Evolutionary conservation across 2,797 vertebrate species (phyloP), one percentile per base, ranked within the genome.

Genomic region (Acanthiza pusilla): DNA sequence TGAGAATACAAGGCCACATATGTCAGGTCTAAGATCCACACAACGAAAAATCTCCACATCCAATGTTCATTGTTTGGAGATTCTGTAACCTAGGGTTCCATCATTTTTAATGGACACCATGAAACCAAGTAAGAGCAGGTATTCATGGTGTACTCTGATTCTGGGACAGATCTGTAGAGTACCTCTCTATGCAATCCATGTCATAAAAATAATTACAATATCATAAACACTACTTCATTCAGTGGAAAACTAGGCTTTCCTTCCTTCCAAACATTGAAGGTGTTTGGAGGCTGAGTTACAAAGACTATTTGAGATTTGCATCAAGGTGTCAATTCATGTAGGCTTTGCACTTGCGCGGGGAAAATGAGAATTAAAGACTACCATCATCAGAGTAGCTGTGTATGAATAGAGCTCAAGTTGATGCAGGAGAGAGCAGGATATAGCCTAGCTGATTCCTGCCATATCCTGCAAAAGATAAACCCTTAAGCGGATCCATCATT

Each of bases 401-500:
- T 70, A 65, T 4, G 5, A 87, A 53, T 32, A 89, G 58, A 78
- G 58, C 63, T 89, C 57, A 77, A 34, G 17, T 7, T 92, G 55
- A 77, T 66, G 74, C 40, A 55, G 32, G 27, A 76, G 45, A 81
- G 48, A 88, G 22, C 18, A 57, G 42, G 34, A 58, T 88, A 75
- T 80, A 82, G 50, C 78, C 63, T 81, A 58, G 70, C 57, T 94
- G 70, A 86, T 95, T 91, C 42, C 68, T 94, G 78, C n/a, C 36
- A 32, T 36, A 51, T 74, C 20, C 61, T 0, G 5, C 29, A 30
- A 76, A 84, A 89, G 84, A 94, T 87, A 95, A 96, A 86, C 32
- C 84, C 17, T 93, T 96, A 94, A 95, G 96, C 88, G 3, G 50
- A 93, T 70, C 63, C 65, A 74, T 95, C 87, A 94, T 96, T 97